phyloP scores from a whole-genome alignment of 2,113 vertebrate species.

The Phoenicopterus ruber region DNA sequence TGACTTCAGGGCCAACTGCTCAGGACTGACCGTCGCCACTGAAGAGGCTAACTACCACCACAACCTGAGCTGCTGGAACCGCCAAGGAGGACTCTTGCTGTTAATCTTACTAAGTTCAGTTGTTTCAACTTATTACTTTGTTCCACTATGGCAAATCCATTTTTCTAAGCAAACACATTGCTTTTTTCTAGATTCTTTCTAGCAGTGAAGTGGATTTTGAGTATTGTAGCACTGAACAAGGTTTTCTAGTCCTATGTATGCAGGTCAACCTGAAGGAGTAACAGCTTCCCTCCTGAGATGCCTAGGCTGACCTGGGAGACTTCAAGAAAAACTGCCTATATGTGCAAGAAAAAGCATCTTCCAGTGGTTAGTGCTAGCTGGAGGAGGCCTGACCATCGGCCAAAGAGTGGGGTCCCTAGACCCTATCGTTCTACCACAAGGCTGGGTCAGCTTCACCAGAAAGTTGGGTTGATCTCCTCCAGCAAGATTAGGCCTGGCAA shows the following conservation, averaged over 20 bases:
- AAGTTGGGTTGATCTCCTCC: not conserved
- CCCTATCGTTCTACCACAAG: not conserved
- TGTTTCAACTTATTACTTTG: no score
- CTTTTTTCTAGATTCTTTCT: no score
- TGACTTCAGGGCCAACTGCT: no score
- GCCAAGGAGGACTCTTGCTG: no score
- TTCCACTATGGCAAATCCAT: no score
- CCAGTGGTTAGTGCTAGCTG: rapidly evolving
- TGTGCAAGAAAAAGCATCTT: not conserved
- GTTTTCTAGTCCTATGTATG: not conserved
- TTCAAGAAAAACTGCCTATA: rapidly evolving
- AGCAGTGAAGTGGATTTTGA: not conserved
- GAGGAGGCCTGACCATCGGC: not conserved
- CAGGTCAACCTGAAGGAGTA: not conserved
- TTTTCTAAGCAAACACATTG: no score
- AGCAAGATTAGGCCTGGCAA: not conserved
- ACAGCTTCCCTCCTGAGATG: not conserved
- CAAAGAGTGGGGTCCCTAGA: not conserved
- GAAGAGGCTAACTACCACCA: no score
- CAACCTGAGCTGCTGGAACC: no score
- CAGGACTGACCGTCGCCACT: no score
- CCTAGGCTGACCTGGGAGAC: not conserved
- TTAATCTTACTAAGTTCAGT: no score
- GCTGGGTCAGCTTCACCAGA: not conserved
- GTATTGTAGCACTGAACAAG: not conserved